Percentiles rank a stretch among this genome's conserved stretches.
These are phyloP conservation scores for Rhinella marina DNA, from an alignment of 2,797 vertebrate genomes.

Conservation along the genomic window DNA sequence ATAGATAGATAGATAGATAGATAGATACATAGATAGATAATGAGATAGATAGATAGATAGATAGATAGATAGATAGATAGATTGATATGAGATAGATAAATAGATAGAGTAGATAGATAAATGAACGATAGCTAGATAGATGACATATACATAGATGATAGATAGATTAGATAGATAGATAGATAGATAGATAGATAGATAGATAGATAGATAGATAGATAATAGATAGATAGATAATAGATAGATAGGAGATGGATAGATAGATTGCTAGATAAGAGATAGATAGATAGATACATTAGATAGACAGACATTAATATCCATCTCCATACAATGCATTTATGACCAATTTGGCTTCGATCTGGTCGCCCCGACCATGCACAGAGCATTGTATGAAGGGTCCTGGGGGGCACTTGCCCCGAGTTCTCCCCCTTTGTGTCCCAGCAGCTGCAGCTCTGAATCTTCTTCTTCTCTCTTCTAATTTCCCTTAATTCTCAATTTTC, in stretches of 20 bases:
- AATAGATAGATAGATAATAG: neutral
- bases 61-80: neutral
- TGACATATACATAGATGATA: neutral
- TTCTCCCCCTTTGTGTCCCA: slow-evolving; percentile 67
- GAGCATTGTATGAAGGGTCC: slow-evolving; percentile 32
- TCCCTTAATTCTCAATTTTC: slow-evolving; percentile 98
- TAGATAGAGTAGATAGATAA: slow-evolving; percentile 11
- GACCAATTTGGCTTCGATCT: neutral
- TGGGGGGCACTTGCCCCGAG: slow-evolving; percentile 76
- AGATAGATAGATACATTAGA: neutral
- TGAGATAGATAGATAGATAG: neutral
- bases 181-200: neutral
- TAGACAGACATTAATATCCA: neutral
- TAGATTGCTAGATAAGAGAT: neutral
- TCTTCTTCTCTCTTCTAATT: slow-evolving; percentile 90
- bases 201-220: neutral
- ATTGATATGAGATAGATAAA: neutral
- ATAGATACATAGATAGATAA: neutral
- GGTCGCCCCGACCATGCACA: neutral
- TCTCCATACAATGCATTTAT: neutral
- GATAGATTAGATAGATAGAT: too few species aligned
- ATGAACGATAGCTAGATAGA: neutral
- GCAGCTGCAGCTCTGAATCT: slow-evolving; percentile 90
- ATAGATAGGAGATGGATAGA: neutral
- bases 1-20: neutral